A percentile compares a stretch with the other conserved stretches of the same genome.
Evolutionary conservation across 2,113 vertebrate genomes (phyloP).

Genomic region (Percina caprodes): DNA sequence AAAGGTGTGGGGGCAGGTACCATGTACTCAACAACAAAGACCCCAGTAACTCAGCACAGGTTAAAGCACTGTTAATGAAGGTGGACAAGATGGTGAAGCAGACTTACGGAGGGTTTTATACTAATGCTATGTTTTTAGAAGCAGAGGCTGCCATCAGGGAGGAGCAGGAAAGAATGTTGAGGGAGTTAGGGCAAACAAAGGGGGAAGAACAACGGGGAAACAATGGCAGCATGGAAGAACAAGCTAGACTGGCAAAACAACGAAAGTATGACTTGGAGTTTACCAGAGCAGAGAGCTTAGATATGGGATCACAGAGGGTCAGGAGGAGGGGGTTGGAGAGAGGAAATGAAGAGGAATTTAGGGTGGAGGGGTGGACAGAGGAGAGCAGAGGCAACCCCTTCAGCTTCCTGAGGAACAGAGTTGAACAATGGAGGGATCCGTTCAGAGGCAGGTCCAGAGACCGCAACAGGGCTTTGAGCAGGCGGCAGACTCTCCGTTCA

Average conservation of each 20-base stretch:
- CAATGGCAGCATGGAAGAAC: not conserved
- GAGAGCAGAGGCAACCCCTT: constrained; percentile 43
- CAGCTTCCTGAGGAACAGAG: constrained; percentile 43
- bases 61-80: constrained; percentile 74
- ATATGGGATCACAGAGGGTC: not conserved
- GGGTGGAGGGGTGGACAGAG: constrained; percentile 56
- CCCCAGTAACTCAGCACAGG: constrained; percentile 66
- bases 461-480: not conserved
- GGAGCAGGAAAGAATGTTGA: constrained; percentile 76
- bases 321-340: constrained; percentile 33
- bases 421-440: constrained; percentile 32
- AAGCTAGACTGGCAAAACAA: constrained; percentile 50
- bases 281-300: not conserved
- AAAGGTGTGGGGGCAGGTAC: constrained; percentile 79
- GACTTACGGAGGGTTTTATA: constrained; percentile 72
- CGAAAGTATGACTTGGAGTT: constrained; percentile 68
- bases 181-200: constrained; percentile 48
- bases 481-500: constrained; percentile 28
- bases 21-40: constrained; percentile 84
- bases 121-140: constrained; percentile 73
- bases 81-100: constrained; percentile 77
- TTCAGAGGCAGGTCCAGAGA: constrained; percentile 31
- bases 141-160: constrained; percentile 78
- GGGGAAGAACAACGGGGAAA: constrained; percentile 14
- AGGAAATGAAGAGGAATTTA: constrained; percentile 38